Conservation (phyloP, 2,797 vertebrate genomes). For the Momotus momota region DNA sequence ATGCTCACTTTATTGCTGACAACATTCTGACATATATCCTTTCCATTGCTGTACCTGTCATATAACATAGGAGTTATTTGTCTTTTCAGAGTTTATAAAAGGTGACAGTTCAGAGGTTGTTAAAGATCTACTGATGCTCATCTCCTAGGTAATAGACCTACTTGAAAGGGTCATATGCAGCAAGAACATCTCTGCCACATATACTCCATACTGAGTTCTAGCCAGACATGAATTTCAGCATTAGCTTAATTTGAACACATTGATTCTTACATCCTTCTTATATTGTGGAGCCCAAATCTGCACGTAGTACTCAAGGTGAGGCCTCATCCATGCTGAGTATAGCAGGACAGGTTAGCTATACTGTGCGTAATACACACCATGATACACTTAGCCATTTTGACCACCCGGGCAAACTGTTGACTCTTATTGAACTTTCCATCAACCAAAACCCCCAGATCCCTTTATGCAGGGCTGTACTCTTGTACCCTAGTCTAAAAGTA, state of each 20-base stretch:
- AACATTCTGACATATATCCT: background rate
- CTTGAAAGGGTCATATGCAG: slow-evolving; percentile 85
- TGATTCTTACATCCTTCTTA: background rate
- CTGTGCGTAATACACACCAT: background rate
- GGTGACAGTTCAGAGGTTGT: background rate
- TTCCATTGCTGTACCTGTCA: background rate
- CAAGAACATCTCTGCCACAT: slow-evolving; percentile 83
- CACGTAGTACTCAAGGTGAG: background rate
- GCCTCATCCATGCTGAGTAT: background rate
- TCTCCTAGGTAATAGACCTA: slow-evolving; percentile 88
- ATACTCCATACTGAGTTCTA: slow-evolving; percentile 89
- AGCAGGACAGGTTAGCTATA: background rate
- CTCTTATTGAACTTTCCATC: background rate
- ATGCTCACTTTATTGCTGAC: background rate
- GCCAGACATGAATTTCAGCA: slow-evolving; percentile 84
- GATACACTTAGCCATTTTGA: background rate
- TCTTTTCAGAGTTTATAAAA: background rate
- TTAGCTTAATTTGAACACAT: slow-evolving; percentile 5
- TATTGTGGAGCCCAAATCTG: background rate
- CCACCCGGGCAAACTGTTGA: background rate
- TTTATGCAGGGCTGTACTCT: background rate
- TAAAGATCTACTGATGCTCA: slow-evolving; percentile 29
- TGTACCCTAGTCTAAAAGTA: background rate
- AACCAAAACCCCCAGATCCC: background rate
- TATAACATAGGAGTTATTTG: background rate